phyloP scores from a whole-genome alignment of 2,797 vertebrate genomes.

The Pangasius sanitwongsei region DNA sequence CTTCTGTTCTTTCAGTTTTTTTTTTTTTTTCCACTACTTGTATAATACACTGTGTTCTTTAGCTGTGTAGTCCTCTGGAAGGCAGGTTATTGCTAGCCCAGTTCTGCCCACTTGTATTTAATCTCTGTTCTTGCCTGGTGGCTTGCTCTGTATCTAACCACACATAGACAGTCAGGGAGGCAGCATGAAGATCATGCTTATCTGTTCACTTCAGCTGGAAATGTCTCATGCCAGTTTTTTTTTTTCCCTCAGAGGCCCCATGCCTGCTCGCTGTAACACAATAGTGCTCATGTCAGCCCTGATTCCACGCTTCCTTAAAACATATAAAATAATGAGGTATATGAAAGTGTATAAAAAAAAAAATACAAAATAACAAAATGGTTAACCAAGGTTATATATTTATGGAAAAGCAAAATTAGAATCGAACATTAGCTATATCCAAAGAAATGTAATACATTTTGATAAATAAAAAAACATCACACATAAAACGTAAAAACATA shows the following conservation, averaged over 20 bases:
- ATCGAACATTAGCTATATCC: not conserved
- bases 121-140: constrained; percentile 20
- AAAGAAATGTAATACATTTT: not conserved
- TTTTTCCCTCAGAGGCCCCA: constrained; percentile 13
- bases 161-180: not conserved
- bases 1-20: not conserved
- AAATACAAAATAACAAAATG: not conserved
- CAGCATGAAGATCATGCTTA: constrained; percentile 27
- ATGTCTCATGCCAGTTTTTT: constrained; percentile 18
- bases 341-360: not conserved
- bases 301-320: not conserved
- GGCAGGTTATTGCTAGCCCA: not conserved
- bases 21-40: not conserved
- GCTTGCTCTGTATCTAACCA: constrained; percentile 22
- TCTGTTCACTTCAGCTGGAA: constrained; percentile 41
- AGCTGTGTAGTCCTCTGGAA: not conserved
- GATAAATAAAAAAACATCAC: no score
- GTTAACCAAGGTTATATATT: not conserved
- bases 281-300: constrained; percentile 17
- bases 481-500: no score
- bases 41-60: not conserved
- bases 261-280: not conserved
- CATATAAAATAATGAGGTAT: not conserved
- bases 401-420: not conserved
- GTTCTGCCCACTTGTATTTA: not conserved